phyloP scores from a whole-genome alignment of 1,140 invertebrate genomes.

The Nebria ingens region DNA sequence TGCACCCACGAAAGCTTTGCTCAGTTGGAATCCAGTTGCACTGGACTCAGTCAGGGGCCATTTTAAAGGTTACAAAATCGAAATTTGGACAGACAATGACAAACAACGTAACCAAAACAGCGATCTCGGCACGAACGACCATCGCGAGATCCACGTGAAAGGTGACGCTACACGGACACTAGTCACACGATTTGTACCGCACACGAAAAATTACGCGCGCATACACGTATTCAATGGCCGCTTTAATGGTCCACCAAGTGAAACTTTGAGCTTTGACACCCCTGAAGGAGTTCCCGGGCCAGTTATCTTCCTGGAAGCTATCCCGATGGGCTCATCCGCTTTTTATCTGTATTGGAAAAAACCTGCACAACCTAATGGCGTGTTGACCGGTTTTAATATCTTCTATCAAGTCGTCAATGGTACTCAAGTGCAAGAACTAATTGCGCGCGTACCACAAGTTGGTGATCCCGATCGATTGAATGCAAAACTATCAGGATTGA shows the following conservation, averaged over 20 bases:
- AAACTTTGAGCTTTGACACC: constrained; percentile 73
- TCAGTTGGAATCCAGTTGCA: constrained; percentile 76
- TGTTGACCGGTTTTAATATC: constrained; percentile 85
- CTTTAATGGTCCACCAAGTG: constrained; percentile 83
- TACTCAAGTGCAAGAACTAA: constrained; percentile 46
- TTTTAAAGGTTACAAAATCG: constrained; percentile 91
- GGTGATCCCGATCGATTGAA: constrained; percentile 59
- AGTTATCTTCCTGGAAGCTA: constrained; percentile 69
- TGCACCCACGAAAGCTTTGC: constrained; percentile 60
- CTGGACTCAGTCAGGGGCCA: constrained; percentile 73
- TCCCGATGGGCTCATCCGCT: constrained; percentile 78
- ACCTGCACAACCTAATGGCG: constrained; percentile 87
- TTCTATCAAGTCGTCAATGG: constrained; percentile 75
- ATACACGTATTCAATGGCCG: constrained; percentile 85
- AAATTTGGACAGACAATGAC: constrained; percentile 78
- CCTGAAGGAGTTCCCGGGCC: constrained; percentile 89
- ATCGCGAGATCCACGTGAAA: constrained; percentile 70
- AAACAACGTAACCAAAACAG: constrained; percentile 6
- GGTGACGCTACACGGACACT: constrained; percentile 57
- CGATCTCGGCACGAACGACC: constrained; percentile 47
- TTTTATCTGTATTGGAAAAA: constrained; percentile 84
- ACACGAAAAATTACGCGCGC: constrained; percentile 79
- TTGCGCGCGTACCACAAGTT: constrained; percentile 59
- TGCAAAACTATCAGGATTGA: constrained; percentile 75
- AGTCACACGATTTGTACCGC: constrained; percentile 81